Percentiles rank a stretch among this genome's conserved stretches.
These are phyloP conservation scores for Muscidifurax raptorellus DNA, from an alignment of 1,140 invertebrate species.

Conservation along the genomic window DNA sequence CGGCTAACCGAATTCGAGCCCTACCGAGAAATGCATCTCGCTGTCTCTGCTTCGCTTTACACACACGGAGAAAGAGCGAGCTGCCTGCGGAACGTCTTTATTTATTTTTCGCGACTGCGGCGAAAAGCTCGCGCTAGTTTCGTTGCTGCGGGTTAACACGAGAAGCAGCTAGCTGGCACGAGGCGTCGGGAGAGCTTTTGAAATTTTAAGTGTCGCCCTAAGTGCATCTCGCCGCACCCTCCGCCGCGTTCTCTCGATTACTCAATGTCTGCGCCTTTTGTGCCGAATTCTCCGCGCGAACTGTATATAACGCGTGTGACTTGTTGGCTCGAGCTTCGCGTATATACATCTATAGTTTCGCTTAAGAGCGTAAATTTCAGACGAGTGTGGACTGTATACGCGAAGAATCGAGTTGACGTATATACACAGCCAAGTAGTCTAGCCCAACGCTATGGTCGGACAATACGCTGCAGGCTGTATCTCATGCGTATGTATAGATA, in stretches of 20 bases:
- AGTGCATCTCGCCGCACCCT: conserved; percentile 7
- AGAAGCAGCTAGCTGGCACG: not conserved
- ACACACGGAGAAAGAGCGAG: not conserved
- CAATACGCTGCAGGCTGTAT: no score
- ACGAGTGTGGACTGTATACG: no score
- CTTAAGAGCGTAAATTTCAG: no score
- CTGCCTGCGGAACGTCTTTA: not conserved
- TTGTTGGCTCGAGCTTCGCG: no score
- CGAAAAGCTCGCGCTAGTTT: not conserved
- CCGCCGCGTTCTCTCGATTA: conserved; percentile 7
- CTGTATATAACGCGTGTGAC: no score
- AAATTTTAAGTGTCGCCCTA: conserved; percentile 41
- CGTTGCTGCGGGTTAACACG: not conserved
- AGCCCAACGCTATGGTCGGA: not conserved
- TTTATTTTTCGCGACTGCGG: not conserved
- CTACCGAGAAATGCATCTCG: conserved; percentile 8
- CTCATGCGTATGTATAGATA: not conserved
- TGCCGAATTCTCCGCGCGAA: not conserved
- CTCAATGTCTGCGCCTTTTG: conserved; percentile 9
- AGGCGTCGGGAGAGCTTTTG: conserved; percentile 13
- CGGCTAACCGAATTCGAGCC: conserved; percentile 3
- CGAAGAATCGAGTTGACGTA: no score
- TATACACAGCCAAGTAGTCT: not conserved
- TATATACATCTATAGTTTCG: no score
- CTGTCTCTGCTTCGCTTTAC: not conserved